These are phyloP conservation scores for Fabriciana adippe DNA, from an alignment of 2,888 invertebrate genomes.

Conservation along the genomic window DNA sequence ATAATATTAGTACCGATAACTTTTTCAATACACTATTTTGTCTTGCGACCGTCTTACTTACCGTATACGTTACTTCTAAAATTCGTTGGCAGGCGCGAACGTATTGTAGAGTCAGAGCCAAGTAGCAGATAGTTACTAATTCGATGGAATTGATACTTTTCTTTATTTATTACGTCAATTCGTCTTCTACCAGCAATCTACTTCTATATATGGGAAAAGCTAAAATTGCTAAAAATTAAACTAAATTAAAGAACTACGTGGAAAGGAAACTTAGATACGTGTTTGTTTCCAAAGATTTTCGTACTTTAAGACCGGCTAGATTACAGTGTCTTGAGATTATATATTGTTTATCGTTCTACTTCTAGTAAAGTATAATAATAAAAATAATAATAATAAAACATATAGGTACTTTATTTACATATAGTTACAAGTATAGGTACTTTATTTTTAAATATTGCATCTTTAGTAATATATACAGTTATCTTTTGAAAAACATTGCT, in stretches of 20 bases:
- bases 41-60: slow-evolving; percentile 10
- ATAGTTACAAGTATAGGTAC: too few relatives aligned
- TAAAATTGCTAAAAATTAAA: slow-evolving; percentile 34
- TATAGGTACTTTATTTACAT: slow-evolving; percentile 3
- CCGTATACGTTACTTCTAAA: slow-evolving; percentile 14
- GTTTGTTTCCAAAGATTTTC: slow-evolving; percentile 15
- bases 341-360: slow-evolving; percentile 15
- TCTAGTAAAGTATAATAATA: slow-evolving; percentile 10
- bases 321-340: slow-evolving; percentile 17
- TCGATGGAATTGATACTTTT: slow-evolving; percentile 41
- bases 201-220: slow-evolving; percentile 26
- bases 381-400: too few relatives aligned
- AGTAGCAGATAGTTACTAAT: slow-evolving; percentile 39
- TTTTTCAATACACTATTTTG: too few relatives aligned
- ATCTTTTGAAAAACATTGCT: background rate
- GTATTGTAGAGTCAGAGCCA: slow-evolving; percentile 36
- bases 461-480: background rate
- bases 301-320: slow-evolving; percentile 17
- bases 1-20: too few relatives aligned
- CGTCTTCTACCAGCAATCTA: slow-evolving; percentile 31
- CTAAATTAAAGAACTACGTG: slow-evolving; percentile 25
- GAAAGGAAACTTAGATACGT: slow-evolving; percentile 8
- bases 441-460: slow-evolving; percentile 13
- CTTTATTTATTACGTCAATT: slow-evolving; percentile 40
- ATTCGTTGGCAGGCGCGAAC: slow-evolving; percentile 39